Evolutionary conservation across 92 coral and sea anemone genomes (phyloP).

Genomic region (Porites divaricata): DNA sequence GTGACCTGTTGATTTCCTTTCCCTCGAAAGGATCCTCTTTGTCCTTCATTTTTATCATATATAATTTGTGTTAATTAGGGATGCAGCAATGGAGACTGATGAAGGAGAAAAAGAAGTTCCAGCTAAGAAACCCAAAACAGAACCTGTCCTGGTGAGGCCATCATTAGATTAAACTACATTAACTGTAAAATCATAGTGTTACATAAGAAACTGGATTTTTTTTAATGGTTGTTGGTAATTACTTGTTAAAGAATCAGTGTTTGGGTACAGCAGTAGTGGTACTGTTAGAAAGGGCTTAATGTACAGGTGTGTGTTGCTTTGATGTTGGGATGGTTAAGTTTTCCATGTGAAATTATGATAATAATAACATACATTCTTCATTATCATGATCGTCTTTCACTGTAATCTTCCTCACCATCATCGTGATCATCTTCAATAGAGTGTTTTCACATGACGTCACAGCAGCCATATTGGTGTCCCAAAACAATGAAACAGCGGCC

Average conservation of each 20-base stretch:
- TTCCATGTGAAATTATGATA: too few relatives aligned
- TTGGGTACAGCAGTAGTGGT: too few relatives aligned
- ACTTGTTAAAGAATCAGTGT: not conserved
- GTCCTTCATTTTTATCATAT: not conserved
- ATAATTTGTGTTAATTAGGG: constrained; percentile 18
- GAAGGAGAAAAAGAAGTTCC: constrained; percentile 76
- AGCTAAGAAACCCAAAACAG: constrained; percentile 65
- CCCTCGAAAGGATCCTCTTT: too few relatives aligned
- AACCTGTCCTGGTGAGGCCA: constrained; percentile 55
- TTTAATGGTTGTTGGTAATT: not conserved
- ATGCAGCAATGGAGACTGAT: constrained; percentile 82
- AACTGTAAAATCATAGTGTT: not conserved
- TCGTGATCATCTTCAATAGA: not conserved
- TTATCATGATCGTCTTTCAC: too few relatives aligned
- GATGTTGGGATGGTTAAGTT: too few relatives aligned
- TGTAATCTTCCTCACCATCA: not conserved
- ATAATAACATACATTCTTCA: too few relatives aligned
- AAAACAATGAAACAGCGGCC: too few relatives aligned
- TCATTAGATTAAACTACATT: not conserved
- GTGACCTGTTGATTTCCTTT: too few relatives aligned
- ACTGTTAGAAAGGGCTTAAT: too few relatives aligned
- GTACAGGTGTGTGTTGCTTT: too few relatives aligned
- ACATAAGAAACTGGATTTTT: not conserved
- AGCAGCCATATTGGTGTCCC: too few relatives aligned
- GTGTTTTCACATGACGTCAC: too few relatives aligned